phyloP scores from a whole-genome alignment of 1,140 invertebrate genomes.

The Drosophila tani region DNA sequence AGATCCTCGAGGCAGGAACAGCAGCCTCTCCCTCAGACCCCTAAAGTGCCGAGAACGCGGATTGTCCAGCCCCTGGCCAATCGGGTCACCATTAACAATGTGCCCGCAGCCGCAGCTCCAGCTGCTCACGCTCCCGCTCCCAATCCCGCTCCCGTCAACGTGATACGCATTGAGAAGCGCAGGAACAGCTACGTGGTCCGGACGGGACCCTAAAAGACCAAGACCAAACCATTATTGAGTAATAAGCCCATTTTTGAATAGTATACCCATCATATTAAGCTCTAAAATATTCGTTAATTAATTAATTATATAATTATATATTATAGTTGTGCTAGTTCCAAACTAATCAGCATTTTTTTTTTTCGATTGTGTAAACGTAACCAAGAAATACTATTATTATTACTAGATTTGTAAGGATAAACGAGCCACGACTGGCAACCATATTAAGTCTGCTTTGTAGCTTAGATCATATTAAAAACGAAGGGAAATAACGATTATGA shows the following conservation, averaged over 20 bases:
- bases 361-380: not conserved
- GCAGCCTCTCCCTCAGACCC: too few relatives aligned
- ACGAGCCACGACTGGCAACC: too few relatives aligned
- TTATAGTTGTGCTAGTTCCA: constrained; percentile 20
- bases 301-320: too few relatives aligned
- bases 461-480: too few relatives aligned
- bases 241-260: not conserved
- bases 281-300: too few relatives aligned
- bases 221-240: constrained; percentile 16
- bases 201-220: constrained; percentile 4
- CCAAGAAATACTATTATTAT: not conserved
- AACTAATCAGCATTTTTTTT: constrained; percentile 14
- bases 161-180: constrained; percentile 41
- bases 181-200: constrained; percentile 33
- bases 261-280: too few relatives aligned
- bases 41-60: not conserved
- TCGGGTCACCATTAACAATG: not conserved
- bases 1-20: not conserved
- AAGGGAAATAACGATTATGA: not conserved
- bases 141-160: not conserved
- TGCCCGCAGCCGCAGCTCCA: not conserved
- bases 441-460: too few relatives aligned
- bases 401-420: constrained; percentile 36
- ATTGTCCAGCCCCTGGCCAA: not conserved
- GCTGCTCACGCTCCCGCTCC: not conserved